These are phyloP conservation scores for Drosophila cyrtoloma DNA, from an alignment of 2,888 invertebrate genomes.

Conservation along the genomic window DNA sequence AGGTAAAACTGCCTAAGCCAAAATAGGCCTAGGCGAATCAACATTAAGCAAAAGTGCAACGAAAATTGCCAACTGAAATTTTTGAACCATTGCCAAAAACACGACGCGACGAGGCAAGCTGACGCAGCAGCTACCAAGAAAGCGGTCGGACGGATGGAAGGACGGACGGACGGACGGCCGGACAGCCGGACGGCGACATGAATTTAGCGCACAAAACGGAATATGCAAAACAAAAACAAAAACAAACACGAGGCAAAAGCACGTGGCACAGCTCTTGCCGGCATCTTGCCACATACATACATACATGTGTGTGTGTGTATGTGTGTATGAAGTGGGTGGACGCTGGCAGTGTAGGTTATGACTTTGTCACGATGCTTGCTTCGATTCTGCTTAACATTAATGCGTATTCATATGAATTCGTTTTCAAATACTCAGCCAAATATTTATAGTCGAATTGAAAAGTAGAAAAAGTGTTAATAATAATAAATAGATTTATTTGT, in stretches of 20 bases:
- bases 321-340: neutral
- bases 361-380: constrained; percentile 18
- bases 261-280: constrained; percentile 57
- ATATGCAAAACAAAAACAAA: constrained; percentile 63
- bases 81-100: constrained; percentile 70
- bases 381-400: neutral
- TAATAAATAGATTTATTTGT: neutral
- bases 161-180: constrained; percentile 16
- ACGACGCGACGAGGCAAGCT: constrained; percentile 51
- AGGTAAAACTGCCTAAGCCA: constrained; percentile 45
- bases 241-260: constrained; percentile 54
- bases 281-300: constrained; percentile 29
- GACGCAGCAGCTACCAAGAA: constrained; percentile 23
- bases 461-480: neutral
- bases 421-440: neutral
- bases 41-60: constrained; percentile 71
- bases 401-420: neutral
- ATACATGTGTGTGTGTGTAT: neutral
- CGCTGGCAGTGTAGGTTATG: constrained; percentile 3
- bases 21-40: constrained; percentile 77
- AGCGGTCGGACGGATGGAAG: constrained; percentile 6
- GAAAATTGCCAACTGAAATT: constrained; percentile 53
- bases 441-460: neutral
- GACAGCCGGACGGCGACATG: constrained; percentile 24
- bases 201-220: constrained; percentile 49